Percentiles rank a stretch among this genome's conserved stretches.
Evolutionary conservation across 2,888 invertebrate species (phyloP).

Genomic region (Dasysyrphus albostriatus): DNA sequence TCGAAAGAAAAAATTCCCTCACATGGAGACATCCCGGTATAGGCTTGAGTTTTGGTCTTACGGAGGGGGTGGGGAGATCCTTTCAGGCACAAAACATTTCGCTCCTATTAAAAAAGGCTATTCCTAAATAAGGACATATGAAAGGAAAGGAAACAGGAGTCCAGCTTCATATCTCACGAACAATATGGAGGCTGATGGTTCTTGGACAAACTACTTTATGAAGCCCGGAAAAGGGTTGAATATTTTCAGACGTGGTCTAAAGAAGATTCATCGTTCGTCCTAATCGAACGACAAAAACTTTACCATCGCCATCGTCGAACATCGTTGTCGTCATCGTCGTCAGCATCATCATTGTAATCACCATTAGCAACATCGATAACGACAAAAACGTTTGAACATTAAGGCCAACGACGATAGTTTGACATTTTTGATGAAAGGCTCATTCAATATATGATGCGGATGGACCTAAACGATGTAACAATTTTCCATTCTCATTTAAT

Average conservation of each 20-base stretch:
- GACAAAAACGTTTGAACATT: constrained; percentile 29
- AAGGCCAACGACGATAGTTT: constrained; percentile 46
- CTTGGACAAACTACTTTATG: neutral
- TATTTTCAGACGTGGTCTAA: constrained; percentile 1
- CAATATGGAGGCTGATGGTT: neutral
- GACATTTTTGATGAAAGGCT: constrained; percentile 56
- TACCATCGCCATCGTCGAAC: constrained; percentile 33
- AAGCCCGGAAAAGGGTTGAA: neutral
- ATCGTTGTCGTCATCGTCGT: constrained; percentile 2
- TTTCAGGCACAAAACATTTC: constrained; percentile 42
- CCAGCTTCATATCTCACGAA: constrained; percentile 2
- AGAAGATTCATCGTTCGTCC: constrained; percentile 27
- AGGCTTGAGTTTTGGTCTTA: neutral
- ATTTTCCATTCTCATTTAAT: constrained; percentile 65
- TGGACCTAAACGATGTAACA: constrained; percentile 18
- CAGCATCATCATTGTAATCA: constrained; percentile 50
- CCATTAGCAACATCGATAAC: constrained; percentile 56
- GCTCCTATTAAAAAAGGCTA: constrained; percentile 39
- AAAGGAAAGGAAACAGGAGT: constrained; percentile 21
- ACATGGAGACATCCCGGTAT: constrained; percentile 24
- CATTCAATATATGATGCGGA: constrained; percentile 5
- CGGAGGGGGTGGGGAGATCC: neutral
- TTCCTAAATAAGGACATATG: constrained; percentile 45
- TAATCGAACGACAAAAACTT: constrained; percentile 52
- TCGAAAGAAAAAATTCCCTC: neutral